Evolutionary conservation across 2,797 vertebrate genomes (phyloP).

Genomic region (Luscinia megarhynchos): DNA sequence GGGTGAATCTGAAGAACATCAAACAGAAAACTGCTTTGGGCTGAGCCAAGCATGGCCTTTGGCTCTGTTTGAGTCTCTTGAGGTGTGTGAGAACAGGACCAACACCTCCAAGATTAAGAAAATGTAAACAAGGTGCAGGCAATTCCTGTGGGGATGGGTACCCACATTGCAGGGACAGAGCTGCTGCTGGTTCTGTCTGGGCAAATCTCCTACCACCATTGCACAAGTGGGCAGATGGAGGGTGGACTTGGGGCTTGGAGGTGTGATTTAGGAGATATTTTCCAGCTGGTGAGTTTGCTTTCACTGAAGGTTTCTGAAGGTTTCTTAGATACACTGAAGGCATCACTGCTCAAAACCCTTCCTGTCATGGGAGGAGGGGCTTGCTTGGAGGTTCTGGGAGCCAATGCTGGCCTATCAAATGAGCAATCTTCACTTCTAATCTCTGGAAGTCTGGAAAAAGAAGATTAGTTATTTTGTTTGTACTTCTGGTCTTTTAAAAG

Average conservation of each 20-base stretch:
- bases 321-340: rapidly evolving
- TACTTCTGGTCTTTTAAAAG: background rate
- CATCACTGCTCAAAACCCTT: background rate
- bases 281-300: background rate
- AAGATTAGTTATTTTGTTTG: background rate
- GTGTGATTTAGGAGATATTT: background rate
- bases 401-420: background rate
- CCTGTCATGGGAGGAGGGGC: too few relatives aligned
- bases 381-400: background rate
- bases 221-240: background rate
- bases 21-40: background rate
- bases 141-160: background rate
- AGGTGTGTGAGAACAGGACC: background rate
- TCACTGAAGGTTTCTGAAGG: background rate
- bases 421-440: background rate
- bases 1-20: background rate
- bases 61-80: background rate
- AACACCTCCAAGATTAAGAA: background rate
- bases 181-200: background rate
- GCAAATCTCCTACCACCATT: background rate
- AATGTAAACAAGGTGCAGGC: background rate
- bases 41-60: background rate
- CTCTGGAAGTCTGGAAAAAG: background rate
- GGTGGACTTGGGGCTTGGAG: background rate
- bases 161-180: background rate